Evolutionary conservation across 2,113 vertebrate species (phyloP).

Genomic region (Paramormyrops kingsleyae): DNA sequence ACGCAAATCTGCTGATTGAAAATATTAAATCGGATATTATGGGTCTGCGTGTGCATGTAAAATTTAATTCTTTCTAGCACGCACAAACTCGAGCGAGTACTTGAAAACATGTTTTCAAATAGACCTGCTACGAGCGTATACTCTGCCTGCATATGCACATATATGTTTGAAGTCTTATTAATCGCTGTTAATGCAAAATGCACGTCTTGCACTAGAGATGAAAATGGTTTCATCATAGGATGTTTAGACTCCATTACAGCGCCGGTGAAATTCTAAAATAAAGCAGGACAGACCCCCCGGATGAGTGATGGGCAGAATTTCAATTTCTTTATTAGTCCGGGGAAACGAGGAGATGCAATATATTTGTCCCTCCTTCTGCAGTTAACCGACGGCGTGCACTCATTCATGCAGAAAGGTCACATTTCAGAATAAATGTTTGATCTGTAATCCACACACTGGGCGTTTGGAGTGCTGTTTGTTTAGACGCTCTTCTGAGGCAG

Average conservation of each 20-base stretch:
- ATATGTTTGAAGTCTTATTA: background rate
- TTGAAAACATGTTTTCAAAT: background rate
- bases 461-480: background rate
- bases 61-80: background rate
- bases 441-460: background rate
- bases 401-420: constrained; percentile 17
- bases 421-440: constrained; percentile 19
- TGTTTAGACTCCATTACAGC: background rate
- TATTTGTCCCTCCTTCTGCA: constrained; percentile 6
- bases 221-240: background rate
- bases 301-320: constrained; percentile 12
- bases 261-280: constrained; percentile 17
- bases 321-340: constrained; percentile 25
- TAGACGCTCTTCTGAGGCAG: background rate
- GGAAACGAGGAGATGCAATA: background rate
- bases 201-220: constrained; percentile 3
- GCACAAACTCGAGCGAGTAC: background rate
- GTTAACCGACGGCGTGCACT: constrained; percentile 14
- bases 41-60: background rate
- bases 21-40: background rate
- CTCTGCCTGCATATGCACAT: background rate
- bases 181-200: constrained; percentile 4
- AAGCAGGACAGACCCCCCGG: constrained; percentile 20
- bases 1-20: background rate
- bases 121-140: background rate